These are phyloP conservation scores for Chloromyia formosa DNA, from an alignment of 2,888 invertebrate genomes.

Conservation along the genomic window DNA sequence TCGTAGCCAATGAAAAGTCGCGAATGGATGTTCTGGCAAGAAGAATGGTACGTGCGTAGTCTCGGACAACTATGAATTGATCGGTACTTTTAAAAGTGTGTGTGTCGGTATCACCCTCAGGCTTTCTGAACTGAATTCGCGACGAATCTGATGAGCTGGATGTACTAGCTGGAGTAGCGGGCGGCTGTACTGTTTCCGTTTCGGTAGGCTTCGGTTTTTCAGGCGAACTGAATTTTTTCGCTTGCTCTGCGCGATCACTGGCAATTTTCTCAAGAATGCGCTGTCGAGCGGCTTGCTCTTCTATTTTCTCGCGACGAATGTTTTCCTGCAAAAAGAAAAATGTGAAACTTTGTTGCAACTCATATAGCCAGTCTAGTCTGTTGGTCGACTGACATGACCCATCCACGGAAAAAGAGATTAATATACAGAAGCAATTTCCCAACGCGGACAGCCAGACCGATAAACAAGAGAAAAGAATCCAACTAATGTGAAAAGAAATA, in stretches of 20 bases:
- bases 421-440: too few species aligned
- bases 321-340: conserved; percentile 51
- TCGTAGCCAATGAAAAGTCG: conserved; percentile 80
- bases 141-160: conserved; percentile 58
- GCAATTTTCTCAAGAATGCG: conserved; percentile 85
- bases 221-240: conserved; percentile 64
- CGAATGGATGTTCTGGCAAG: conserved; percentile 61
- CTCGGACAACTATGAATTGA: conserved; percentile 69
- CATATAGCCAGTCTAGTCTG: too few species aligned
- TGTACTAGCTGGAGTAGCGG: conserved; percentile 45
- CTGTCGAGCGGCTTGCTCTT: conserved; percentile 78
- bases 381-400: too few species aligned
- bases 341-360: background rate
- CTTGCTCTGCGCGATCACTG: conserved; percentile 80
- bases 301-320: conserved; percentile 77
- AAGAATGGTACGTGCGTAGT: conserved; percentile 59
- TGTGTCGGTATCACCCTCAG: conserved; percentile 79
- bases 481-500: too few species aligned
- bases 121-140: conserved; percentile 85
- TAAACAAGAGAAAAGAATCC: too few species aligned
- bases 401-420: too few species aligned
- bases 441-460: too few species aligned
- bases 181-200: conserved; percentile 47
- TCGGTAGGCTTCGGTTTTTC: conserved; percentile 32
- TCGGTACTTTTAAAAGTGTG: conserved; percentile 77